Evolutionary conservation across 2,113 vertebrate genomes (phyloP).

Genomic region (Cavia aperea): DNA sequence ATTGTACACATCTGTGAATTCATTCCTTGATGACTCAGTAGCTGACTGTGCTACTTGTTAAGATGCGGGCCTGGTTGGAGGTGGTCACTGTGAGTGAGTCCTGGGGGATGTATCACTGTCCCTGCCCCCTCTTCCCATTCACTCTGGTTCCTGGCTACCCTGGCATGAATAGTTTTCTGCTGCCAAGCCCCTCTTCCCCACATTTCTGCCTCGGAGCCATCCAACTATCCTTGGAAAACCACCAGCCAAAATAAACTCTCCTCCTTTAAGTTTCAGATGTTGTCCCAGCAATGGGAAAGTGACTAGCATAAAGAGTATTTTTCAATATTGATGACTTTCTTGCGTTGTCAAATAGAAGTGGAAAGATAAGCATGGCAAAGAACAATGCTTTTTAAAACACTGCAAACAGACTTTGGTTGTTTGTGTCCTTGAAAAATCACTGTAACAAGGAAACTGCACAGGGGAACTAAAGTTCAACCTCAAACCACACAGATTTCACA

Average conservation of each 20-base stretch:
- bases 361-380: background rate
- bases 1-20: no score
- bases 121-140: background rate
- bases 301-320: background rate
- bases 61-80: background rate
- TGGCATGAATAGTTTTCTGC: background rate
- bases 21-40: background rate
- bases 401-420: background rate
- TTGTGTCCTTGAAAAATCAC: background rate
- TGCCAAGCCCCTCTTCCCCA: background rate
- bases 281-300: background rate
- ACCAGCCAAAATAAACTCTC: background rate
- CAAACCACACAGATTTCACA: background rate
- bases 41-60: background rate
- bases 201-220: background rate
- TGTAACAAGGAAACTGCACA: background rate
- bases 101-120: background rate
- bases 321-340: background rate
- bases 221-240: background rate
- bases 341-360: background rate
- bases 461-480: background rate
- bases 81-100: background rate
- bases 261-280: background rate
- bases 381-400: background rate
- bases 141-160: background rate